These are phyloP conservation scores for Mechanitis messenoides DNA, from an alignment of 2,888 invertebrate species.

Conservation along the genomic window DNA sequence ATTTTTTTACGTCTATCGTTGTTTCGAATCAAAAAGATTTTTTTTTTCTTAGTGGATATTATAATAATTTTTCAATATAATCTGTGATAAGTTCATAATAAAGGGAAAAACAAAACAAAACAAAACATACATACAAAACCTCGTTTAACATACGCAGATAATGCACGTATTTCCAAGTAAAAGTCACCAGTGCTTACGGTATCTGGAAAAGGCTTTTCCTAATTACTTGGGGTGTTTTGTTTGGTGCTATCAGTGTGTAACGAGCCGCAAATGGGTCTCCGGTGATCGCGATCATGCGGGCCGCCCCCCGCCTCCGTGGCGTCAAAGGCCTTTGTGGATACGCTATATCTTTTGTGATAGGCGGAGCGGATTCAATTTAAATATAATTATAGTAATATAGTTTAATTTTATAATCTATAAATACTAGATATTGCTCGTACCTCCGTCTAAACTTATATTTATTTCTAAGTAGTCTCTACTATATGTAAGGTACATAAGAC, in stretches of 20 bases:
- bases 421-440: no score
- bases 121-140: not conserved
- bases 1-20: no score
- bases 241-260: conserved; percentile 75
- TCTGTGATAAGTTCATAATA: not conserved
- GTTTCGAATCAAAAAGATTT: no score
- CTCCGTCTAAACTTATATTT: no score
- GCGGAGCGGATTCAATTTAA: conserved; percentile 36
- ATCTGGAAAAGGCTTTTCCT: conserved; percentile 75
- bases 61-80: no score
- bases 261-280: conserved; percentile 74
- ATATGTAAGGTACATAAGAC: no score
- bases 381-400: not conserved
- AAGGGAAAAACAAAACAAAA: not conserved
- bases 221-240: conserved; percentile 76
- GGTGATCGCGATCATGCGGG: conserved; percentile 74
- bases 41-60: no score
- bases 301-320: conserved; percentile 52
- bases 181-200: conserved; percentile 60
- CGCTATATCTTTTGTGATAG: conserved; percentile 32
- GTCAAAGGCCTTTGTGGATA: conserved; percentile 75
- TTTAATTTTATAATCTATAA: no score
- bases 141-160: not conserved
- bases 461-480: no score
- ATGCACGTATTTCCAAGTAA: conserved; percentile 15